Evolutionary conservation across 1,140 invertebrate genomes (phyloP).

Genomic region (Heliconius himera): DNA sequence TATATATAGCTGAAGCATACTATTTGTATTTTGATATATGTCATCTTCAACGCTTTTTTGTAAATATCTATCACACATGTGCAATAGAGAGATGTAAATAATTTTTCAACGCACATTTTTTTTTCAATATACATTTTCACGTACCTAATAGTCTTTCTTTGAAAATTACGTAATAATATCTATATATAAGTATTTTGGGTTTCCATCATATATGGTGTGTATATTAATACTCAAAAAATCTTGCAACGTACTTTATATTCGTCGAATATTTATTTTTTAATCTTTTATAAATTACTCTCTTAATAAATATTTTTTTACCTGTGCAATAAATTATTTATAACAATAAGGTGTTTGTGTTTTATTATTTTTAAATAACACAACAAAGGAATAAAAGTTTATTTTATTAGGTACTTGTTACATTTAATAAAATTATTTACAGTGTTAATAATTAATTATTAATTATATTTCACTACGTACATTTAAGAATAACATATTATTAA

Average conservation of each 20-base stretch:
- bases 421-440: slow-evolving; percentile 69
- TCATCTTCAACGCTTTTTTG: no score
- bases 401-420: slow-evolving; percentile 43
- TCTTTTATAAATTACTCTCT: neutral
- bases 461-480: slow-evolving; percentile 39
- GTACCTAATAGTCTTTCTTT: no score
- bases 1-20: no score
- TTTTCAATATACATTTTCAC: no score
- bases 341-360: slow-evolving; percentile 3
- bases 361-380: neutral
- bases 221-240: slow-evolving; percentile 9
- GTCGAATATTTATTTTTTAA: neutral
- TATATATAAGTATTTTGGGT: no score
- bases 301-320: slow-evolving; percentile 9
- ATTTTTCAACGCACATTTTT: no score
- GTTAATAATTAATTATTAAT: slow-evolving; percentile 46
- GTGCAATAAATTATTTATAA: slow-evolving; percentile 52
- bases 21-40: no score
- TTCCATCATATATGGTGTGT: neutral
- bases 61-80: no score
- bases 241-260: neutral
- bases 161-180: no score
- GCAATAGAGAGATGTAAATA: no score
- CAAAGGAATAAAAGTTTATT: slow-evolving; percentile 41
- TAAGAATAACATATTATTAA: slow-evolving; percentile 35